Conservation (phyloP, 2,888 invertebrate species). For the Drosophila nr. medialis region DNA sequence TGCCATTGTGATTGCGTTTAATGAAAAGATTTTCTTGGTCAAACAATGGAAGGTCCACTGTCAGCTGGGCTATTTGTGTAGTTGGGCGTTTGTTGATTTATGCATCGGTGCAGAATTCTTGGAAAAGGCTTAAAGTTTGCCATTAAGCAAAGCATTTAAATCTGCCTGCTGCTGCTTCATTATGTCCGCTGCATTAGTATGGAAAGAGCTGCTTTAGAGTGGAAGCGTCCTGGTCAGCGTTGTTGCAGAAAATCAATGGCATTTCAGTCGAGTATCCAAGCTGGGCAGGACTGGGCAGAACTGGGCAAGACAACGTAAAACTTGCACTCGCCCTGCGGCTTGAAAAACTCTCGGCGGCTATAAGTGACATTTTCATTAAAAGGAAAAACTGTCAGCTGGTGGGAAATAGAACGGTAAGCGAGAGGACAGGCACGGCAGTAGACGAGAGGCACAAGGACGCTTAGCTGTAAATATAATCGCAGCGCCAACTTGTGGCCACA, state of each 20-base stretch:
- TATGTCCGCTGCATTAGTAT: conserved; percentile 51
- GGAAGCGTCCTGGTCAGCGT: conserved; percentile 52
- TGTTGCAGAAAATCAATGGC: conserved; percentile 75
- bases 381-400: conserved; percentile 52
- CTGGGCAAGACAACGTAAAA: conserved; percentile 20
- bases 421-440: not conserved
- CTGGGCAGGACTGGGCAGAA: not conserved
- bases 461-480: conserved; percentile 41
- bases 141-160: conserved; percentile 55
- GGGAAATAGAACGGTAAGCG: not conserved
- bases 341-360: conserved; percentile 50
- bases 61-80: conserved; percentile 23
- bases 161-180: conserved; percentile 18
- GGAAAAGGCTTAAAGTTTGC: conserved; percentile 48
- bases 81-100: conserved; percentile 66
- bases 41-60: conserved; percentile 60
- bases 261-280: conserved; percentile 47
- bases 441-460: conserved; percentile 23
- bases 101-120: conserved; percentile 67
- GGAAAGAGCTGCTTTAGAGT: conserved; percentile 17
- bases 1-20: conserved; percentile 38
- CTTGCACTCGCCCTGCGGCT: conserved; percentile 53
- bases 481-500: conserved; percentile 31
- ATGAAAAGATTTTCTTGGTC: conserved; percentile 64
- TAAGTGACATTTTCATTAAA: conserved; percentile 79